Percentiles rank a stretch among this genome's conserved stretches.
Conservation (phyloP, 2,113 vertebrate genomes). For the Vireo altiloquus region DNA sequence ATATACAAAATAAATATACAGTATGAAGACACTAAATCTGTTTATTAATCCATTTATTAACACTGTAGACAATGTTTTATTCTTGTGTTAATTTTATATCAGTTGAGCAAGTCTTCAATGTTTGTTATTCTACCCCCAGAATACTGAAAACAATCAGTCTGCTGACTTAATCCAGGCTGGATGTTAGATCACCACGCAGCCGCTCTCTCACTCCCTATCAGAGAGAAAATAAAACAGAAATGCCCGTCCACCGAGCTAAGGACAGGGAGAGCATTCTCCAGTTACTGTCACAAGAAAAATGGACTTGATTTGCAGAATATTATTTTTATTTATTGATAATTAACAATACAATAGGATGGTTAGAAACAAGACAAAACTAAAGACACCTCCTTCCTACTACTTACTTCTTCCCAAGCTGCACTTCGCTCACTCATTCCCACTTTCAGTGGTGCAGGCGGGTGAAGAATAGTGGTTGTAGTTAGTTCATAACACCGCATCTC, state of each 20-base stretch:
- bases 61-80: not conserved
- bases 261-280: not conserved
- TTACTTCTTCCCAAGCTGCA: not conserved
- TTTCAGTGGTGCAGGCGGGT: not conserved
- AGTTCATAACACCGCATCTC: not conserved
- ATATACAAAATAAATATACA: no score
- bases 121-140: not conserved
- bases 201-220: not conserved
- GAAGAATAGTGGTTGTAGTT: not conserved
- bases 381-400: not conserved
- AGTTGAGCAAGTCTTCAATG: not conserved
- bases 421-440: not conserved
- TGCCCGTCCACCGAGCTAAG: fast-evolving
- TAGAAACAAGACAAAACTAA: not conserved
- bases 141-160: not conserved
- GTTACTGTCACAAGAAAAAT: not conserved
- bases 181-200: not conserved
- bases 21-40: no score
- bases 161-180: not conserved
- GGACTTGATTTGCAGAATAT: not conserved
- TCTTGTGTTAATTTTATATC: not conserved
- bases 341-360: not conserved
- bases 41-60: not conserved
- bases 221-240: not conserved
- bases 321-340: not conserved